Conservation (phyloP, 2,888 invertebrate species). For the Gryllus longicercus region DNA sequence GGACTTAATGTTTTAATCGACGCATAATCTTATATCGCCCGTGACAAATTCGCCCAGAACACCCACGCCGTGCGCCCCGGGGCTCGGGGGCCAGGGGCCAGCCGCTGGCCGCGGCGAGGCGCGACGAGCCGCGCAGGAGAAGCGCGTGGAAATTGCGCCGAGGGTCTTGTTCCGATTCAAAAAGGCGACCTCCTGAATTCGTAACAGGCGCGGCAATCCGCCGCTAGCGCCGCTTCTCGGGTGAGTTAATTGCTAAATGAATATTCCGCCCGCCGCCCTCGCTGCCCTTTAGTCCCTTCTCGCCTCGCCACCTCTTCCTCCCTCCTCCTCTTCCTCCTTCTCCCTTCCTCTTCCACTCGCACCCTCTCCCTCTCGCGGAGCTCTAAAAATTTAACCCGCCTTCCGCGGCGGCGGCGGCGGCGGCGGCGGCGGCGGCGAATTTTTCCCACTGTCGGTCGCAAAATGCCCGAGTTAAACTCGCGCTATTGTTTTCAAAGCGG, state of each 20-base stretch:
- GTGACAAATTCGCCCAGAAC: too few relatives aligned
- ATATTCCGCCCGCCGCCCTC: not conserved
- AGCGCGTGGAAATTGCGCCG: not conserved
- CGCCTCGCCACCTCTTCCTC: not conserved
- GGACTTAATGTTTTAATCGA: not conserved
- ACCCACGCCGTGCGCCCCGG: too few relatives aligned
- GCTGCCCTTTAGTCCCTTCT: not conserved
- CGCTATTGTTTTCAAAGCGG: not conserved
- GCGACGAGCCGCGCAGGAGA: not conserved
- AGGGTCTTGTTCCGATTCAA: not conserved
- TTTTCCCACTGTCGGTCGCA: conserved; percentile 5
- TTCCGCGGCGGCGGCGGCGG: not conserved
- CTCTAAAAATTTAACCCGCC: not conserved
- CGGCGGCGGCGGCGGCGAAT: not conserved
- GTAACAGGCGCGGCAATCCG: not conserved
- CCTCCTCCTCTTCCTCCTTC: not conserved
- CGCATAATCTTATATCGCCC: not conserved
- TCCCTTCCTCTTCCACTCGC: not conserved
- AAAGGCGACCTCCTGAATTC: conserved; percentile 17
- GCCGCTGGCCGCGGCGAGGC: not conserved
- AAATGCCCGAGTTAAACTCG: not conserved
- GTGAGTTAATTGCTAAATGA: conserved; percentile 17
- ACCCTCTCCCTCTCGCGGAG: not conserved
- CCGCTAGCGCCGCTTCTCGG: not conserved
- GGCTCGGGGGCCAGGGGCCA: not conserved